Percentiles rank a stretch among this genome's conserved stretches.
phyloP scores from a whole-genome alignment of 2,888 invertebrate species.

The Drosophila demipolita region DNA sequence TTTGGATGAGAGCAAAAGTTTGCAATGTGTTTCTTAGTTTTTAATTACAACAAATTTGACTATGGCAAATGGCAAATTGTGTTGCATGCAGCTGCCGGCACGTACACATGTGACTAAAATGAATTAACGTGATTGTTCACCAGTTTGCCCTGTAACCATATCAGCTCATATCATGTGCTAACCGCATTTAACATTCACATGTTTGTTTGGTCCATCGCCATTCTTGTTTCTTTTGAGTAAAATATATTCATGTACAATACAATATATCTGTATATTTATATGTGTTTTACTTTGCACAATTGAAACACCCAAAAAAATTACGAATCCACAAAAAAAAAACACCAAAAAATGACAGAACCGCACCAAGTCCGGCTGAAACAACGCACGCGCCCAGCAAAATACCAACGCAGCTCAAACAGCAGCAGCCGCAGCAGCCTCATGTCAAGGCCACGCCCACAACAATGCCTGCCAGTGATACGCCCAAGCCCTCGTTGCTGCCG shows the following conservation, averaged over 20 bases:
- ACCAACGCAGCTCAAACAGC: constrained; percentile 60
- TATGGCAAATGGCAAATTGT: constrained; percentile 66
- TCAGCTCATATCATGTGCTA: constrained; percentile 73
- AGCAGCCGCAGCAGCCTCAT: constrained; percentile 46
- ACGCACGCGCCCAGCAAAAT: constrained; percentile 71
- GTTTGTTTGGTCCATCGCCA: constrained; percentile 40
- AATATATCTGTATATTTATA: constrained; percentile 40
- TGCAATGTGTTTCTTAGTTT: constrained; percentile 72
- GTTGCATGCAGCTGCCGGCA: constrained; percentile 44
- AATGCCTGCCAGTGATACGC: constrained; percentile 48
- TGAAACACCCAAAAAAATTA: constrained; percentile 56
- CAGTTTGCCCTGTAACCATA: constrained; percentile 51
- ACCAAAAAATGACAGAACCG: constrained; percentile 66
- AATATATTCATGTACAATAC: constrained; percentile 19
- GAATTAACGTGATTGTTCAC: constrained; percentile 71
- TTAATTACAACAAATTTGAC: constrained; percentile 80
- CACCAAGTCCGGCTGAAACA: constrained; percentile 63
- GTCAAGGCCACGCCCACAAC: constrained; percentile 50
- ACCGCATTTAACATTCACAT: constrained; percentile 61
- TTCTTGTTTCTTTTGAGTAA: constrained; percentile 23
- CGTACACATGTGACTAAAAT: constrained; percentile 55
- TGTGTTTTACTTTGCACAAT: constrained; percentile 78
- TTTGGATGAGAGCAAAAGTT: constrained; percentile 48
- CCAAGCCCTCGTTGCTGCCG: constrained; percentile 83
- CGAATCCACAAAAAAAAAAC: constrained; percentile 45